Percentiles rank a stretch among this genome's conserved stretches.
Conservation (phyloP, 2,797 vertebrate genomes). For the Amazona finschi region DNA sequence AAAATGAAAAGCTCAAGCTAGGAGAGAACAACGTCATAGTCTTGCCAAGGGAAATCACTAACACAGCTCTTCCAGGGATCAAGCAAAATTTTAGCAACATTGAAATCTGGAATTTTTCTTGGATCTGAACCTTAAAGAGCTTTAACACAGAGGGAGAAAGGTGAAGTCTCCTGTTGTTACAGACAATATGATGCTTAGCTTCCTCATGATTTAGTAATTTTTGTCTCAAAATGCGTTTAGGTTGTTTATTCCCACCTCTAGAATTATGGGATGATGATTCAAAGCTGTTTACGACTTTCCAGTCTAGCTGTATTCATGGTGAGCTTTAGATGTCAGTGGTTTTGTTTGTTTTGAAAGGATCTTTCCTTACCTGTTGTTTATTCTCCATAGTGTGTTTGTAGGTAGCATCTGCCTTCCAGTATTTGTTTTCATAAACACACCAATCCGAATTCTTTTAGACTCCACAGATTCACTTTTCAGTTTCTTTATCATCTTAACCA, state of each 20-base stretch:
- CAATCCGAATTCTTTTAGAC: background rate
- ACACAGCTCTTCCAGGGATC: background rate
- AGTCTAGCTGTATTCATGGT: background rate
- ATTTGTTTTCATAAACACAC: background rate
- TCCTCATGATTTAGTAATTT: background rate
- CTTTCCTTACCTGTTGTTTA: background rate
- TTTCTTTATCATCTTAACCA: background rate
- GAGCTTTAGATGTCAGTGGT: background rate
- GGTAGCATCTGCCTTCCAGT: background rate
- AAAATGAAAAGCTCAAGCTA: background rate
- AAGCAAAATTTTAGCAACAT: background rate
- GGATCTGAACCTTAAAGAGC: background rate
- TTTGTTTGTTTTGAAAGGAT: background rate
- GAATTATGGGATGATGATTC: background rate
- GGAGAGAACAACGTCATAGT: background rate
- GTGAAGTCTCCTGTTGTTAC: background rate
- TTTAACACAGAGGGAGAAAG: background rate
- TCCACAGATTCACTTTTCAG: background rate
- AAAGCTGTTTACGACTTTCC: background rate
- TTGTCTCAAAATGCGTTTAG: background rate
- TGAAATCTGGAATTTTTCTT: background rate
- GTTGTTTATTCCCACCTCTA: background rate
- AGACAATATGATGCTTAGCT: background rate
- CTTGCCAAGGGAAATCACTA: background rate
- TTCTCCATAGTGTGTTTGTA: background rate